Evolutionary conservation across 92 coral and sea anemone species (phyloP), one percentile per base, ranked within the genome.

Genomic region (Isaurus tuberculatus): DNA sequence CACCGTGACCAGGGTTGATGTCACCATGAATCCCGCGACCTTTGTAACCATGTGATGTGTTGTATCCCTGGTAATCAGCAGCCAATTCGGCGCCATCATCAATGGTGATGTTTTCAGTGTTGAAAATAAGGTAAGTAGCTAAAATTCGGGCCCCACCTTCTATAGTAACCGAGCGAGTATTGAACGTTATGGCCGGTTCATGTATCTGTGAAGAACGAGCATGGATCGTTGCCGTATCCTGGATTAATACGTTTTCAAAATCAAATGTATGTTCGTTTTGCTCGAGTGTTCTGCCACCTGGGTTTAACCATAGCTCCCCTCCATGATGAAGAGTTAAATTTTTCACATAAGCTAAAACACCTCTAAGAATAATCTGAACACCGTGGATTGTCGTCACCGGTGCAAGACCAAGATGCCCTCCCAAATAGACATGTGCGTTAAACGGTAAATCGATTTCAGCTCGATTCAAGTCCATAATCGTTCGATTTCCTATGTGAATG

Each of bases 401-500:
- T 16, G 94, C 91, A 19, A 91, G 82, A 4, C 94, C 91, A 8
- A 91, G 87, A 61, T 91, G 87, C 26, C 91, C 94, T 14, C 90
- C 94, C 20, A 46, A 37, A 67, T 91, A 91, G 19, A 91, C 90
- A 81, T 91, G 90, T 20, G 83, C 94, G 70, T 90, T 88, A 34
- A 91, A 91, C 26, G 94, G 94, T 42, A 91, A 86, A 55, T 91
- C 94, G 48, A 91, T 88, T 63, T 91, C 94, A 60, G 90, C 85
- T 28, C 94, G 73, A 73, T 85, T 43, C 30, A 91, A 81, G 71
- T 91, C 90, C 83, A 91, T 75, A 32, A 88, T 83, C 31, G 86
- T 86, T 28, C 73, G 65, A 36, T 80, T 73, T 2, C 91, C 94
- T 5, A 91, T 85, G 42, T 91, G 94, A 26, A 91, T 88, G 22